Evolutionary conservation across 2,797 vertebrate genomes (phyloP).

Genomic region (Oreochromis mossambicus): DNA sequence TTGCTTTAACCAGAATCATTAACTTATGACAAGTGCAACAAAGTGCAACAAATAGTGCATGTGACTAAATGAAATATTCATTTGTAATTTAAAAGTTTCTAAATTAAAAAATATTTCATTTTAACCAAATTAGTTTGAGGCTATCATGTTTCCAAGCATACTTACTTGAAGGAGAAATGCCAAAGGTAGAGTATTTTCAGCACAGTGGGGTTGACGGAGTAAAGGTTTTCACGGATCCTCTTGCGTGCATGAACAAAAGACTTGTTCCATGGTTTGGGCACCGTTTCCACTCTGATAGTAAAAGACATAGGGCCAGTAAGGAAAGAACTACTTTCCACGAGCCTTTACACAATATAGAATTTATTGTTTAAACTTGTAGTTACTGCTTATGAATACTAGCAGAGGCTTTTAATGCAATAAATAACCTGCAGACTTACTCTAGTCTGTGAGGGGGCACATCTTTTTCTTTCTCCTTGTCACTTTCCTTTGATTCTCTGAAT

Average conservation of each 20-base stretch:
- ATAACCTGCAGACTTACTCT: constrained; percentile 75
- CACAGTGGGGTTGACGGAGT: constrained; percentile 81
- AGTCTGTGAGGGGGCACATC: constrained; percentile 75
- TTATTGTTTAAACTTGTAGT: not conserved
- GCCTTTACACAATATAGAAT: not conserved
- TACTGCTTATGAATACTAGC: not conserved
- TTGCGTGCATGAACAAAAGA: constrained; percentile 72
- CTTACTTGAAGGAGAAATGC: constrained; percentile 82
- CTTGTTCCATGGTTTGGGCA: constrained; percentile 86
- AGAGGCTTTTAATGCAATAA: not conserved
- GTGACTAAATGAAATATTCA: not conserved
- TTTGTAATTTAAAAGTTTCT: not conserved
- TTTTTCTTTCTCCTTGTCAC: constrained; percentile 56
- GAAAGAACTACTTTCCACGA: not conserved
- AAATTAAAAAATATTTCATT: not conserved
- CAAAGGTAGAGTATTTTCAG: constrained; percentile 77
- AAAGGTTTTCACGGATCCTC: constrained; percentile 76
- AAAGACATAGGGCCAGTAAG: not conserved
- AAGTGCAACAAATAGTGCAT: not conserved
- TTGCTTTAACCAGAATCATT: not conserved
- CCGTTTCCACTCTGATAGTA: constrained; percentile 72
- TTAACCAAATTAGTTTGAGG: not conserved
- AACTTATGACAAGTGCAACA: not conserved
- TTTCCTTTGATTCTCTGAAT: constrained; percentile 73
- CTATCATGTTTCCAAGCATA: not conserved